Percentiles rank a stretch among this genome's conserved stretches.
Evolutionary conservation across 2,888 invertebrate species (phyloP).

Genomic region (Itoplectis maculator): DNA sequence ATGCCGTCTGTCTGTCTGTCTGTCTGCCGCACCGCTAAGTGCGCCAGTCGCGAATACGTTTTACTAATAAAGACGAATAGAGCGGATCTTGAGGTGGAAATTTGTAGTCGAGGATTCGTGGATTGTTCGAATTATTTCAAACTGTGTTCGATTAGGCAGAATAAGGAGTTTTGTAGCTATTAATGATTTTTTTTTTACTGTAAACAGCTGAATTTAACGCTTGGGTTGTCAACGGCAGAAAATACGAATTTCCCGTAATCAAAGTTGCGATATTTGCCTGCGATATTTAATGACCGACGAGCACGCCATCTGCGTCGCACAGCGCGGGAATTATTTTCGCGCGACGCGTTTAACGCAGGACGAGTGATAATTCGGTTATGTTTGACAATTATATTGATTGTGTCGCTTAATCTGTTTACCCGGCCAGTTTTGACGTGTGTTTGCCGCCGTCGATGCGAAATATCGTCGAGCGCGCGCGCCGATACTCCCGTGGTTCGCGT

Average conservation of each 20-base stretch:
- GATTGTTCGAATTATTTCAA: too few relatives aligned
- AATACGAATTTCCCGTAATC: not conserved
- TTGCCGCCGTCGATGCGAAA: not conserved
- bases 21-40: conserved; percentile 11
- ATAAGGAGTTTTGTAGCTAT: not conserved
- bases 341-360: conserved; percentile 38
- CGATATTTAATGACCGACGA: conserved; percentile 5
- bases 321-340: conserved; percentile 42
- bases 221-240: not conserved
- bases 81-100: not conserved
- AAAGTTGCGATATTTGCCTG: conserved; percentile 2
- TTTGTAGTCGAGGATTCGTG: too few relatives aligned
- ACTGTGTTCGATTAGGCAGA: not conserved
- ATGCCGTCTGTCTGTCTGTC: conserved; percentile 44
- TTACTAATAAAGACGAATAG: conserved; percentile 38
- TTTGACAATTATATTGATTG: conserved; percentile 51
- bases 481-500: not conserved
- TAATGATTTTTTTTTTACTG: not conserved
- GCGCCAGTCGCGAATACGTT: conserved; percentile 47
- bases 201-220: not conserved
- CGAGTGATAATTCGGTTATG: conserved; percentile 47
- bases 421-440: not conserved
- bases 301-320: not conserved
- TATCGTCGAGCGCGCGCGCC: not conserved
- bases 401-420: conserved; percentile 54